phyloP scores from a whole-genome alignment of 30 jellyfish, hydroid and myxozoan species.

The Clytia hemisphaerica region DNA sequence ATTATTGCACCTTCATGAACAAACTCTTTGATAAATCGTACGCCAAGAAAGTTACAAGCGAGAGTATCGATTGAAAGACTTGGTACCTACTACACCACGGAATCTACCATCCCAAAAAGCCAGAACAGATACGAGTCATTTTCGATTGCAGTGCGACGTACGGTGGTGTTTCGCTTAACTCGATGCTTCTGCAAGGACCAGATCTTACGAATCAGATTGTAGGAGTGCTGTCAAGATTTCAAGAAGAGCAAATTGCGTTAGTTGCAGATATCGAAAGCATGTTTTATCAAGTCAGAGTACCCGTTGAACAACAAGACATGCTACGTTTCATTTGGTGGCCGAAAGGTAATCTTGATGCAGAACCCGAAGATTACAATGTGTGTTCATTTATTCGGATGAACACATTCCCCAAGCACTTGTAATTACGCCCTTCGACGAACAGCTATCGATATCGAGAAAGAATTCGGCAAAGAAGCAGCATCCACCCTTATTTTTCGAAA shows the following conservation, averaged over 20 bases:
- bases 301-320: slow-evolving; percentile 17
- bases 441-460: slow-evolving; percentile 30
- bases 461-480: no score
- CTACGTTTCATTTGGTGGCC: slow-evolving; percentile 58
- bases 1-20: neutral
- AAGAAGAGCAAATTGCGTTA: slow-evolving; percentile 54
- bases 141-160: slow-evolving; percentile 63
- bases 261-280: slow-evolving; percentile 54
- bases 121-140: slow-evolving; percentile 43
- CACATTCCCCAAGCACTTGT: slow-evolving; percentile 61
- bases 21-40: neutral
- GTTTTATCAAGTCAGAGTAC: slow-evolving; percentile 54
- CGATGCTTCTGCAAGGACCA: slow-evolving; percentile 52
- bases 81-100: slow-evolving; percentile 74
- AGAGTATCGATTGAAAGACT: neutral
- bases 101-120: slow-evolving; percentile 51
- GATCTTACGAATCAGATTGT: slow-evolving; percentile 43
- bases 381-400: slow-evolving; percentile 53
- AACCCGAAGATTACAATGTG: no score
- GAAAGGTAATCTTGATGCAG: slow-evolving; percentile 38
- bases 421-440: slow-evolving; percentile 48
- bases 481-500: slow-evolving; percentile 9
- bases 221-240: slow-evolving; percentile 38
- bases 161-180: slow-evolving; percentile 37
- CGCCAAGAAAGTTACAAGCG: slow-evolving; percentile 1